Conservation (phyloP, 2,888 invertebrate genomes). For the Automeris io region DNA sequence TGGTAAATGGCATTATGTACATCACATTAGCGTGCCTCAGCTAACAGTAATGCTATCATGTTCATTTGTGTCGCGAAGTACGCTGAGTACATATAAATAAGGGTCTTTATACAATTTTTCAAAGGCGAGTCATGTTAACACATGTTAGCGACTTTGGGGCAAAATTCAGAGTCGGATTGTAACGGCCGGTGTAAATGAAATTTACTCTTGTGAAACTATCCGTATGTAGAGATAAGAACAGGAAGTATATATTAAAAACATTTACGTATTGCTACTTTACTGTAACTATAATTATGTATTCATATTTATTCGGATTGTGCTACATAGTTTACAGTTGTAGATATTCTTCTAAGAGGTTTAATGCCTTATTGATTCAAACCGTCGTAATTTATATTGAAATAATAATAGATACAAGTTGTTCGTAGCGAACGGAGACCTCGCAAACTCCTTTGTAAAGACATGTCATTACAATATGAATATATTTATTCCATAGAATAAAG, state of each 20-base stretch:
- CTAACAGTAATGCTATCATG: slow-evolving; percentile 67
- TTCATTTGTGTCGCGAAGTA: slow-evolving; percentile 64
- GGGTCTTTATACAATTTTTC: slow-evolving; percentile 69
- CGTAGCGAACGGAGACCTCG: too few species aligned
- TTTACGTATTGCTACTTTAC: too few species aligned
- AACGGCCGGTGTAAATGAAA: slow-evolving; percentile 61
- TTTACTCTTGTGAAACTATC: slow-evolving; percentile 61
- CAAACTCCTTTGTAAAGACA: too few species aligned
- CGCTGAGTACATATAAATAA: slow-evolving; percentile 74
- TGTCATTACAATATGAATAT: too few species aligned
- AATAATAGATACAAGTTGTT: too few species aligned
- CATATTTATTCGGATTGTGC: too few species aligned
- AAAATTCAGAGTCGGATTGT: slow-evolving; percentile 44
- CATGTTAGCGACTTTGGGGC: slow-evolving; percentile 56
- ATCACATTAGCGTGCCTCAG: slow-evolving; percentile 55
- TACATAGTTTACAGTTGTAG: too few species aligned
- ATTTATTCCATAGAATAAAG: too few species aligned
- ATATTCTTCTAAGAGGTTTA: too few species aligned
- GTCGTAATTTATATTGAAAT: too few species aligned
- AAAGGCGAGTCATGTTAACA: slow-evolving; percentile 70
- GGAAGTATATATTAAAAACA: slow-evolving; percentile 19
- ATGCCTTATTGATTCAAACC: too few species aligned
- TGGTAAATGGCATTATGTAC: slow-evolving; percentile 65
- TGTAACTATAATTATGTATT: too few species aligned
- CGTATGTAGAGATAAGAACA: slow-evolving; percentile 35